A percentile compares a stretch with the other conserved stretches of the same genome.
Evolutionary conservation across 1,140 invertebrate genomes (phyloP).

Genomic region (Anastrepha ludens): DNA sequence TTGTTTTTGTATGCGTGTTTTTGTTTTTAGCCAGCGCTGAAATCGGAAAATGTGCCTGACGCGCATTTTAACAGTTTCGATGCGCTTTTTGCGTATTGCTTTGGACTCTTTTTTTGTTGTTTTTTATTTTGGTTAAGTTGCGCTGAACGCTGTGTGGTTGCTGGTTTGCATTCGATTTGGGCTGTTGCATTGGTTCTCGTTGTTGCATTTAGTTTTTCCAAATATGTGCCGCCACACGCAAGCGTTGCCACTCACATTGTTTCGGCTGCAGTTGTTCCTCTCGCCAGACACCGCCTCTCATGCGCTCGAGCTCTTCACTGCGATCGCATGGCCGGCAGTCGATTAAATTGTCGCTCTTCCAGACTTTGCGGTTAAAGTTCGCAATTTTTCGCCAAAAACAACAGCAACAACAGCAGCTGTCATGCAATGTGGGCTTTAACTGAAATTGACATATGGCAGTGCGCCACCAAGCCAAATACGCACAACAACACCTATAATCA

Average conservation of each 20-base stretch:
- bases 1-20: too few relatives aligned
- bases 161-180: too few relatives aligned
- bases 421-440: not conserved
- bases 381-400: not conserved
- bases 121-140: too few relatives aligned
- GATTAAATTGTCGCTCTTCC: constrained; percentile 7
- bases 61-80: too few relatives aligned
- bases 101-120: too few relatives aligned
- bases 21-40: too few relatives aligned
- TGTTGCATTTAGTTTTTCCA: not conserved
- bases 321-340: not conserved
- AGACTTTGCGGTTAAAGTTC: not conserved
- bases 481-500: not conserved
- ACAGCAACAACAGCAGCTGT: not conserved
- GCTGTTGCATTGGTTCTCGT: not conserved
- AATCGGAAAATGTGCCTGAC: too few relatives aligned
- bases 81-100: too few relatives aligned
- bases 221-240: not conserved
- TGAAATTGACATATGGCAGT: constrained; percentile 6
- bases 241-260: not conserved
- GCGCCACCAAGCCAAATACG: not conserved
- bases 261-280: not conserved
- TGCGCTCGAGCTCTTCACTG: not conserved
- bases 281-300: not conserved
- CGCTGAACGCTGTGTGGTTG: too few relatives aligned